A percentile compares a stretch with the other conserved stretches of the same genome.
Evolutionary conservation across 2,888 invertebrate genomes (phyloP).

Genomic region (Boloria selene): DNA sequence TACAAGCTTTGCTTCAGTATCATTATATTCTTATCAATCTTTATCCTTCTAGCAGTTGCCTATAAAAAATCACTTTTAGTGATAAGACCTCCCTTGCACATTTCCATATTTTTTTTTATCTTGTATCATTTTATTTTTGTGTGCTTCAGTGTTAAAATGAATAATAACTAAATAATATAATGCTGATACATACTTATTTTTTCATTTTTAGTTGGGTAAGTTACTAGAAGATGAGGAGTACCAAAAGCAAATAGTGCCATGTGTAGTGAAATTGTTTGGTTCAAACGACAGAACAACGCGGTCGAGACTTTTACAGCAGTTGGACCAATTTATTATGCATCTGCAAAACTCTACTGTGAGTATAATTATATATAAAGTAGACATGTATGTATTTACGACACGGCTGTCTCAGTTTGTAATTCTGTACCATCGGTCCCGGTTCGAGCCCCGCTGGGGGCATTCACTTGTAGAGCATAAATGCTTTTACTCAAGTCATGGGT

Average conservation of each 20-base stretch:
- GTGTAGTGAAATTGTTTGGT: slow-evolving; percentile 97
- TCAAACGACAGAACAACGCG: slow-evolving; percentile 98
- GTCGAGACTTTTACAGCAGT: slow-evolving; percentile 94
- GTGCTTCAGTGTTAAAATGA: neutral
- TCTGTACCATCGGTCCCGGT: too few species aligned
- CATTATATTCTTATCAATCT: too few species aligned
- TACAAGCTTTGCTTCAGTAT: too few species aligned
- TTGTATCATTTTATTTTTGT: too few species aligned
- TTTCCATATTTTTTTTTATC: neutral
- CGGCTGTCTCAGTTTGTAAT: too few species aligned
- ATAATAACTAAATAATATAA: too few species aligned
- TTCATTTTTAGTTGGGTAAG: slow-evolving; percentile 89
- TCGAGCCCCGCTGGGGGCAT: too few species aligned
- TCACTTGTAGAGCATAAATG: too few species aligned
- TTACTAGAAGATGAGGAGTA: slow-evolving; percentile 95
- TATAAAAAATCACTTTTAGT: neutral
- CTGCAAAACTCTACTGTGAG: slow-evolving; percentile 87
- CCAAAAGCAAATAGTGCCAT: slow-evolving; percentile 97
- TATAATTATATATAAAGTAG: too few species aligned
- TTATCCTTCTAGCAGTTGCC: too few species aligned
- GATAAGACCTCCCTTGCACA: neutral
- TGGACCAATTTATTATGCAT: slow-evolving; percentile 94
- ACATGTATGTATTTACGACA: too few species aligned
- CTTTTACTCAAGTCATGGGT: too few species aligned
- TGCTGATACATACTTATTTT: neutral